Evolutionary conservation across 2,113 vertebrate genomes (phyloP).

Genomic region (Heteronetta atricapilla): DNA sequence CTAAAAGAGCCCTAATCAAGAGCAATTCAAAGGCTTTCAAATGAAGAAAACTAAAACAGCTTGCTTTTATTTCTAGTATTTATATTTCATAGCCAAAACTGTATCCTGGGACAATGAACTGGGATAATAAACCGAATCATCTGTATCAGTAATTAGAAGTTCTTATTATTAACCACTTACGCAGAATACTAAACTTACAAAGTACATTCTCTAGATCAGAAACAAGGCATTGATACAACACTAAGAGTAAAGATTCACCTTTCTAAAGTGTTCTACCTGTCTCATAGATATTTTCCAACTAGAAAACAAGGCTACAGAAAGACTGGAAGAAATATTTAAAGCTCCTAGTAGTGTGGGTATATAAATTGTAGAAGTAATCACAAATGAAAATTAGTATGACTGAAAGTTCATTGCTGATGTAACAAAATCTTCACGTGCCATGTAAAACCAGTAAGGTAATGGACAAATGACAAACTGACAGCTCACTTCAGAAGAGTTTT

Average conservation of each 20-base stretch:
- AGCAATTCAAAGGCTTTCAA: neutral
- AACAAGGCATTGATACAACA: neutral
- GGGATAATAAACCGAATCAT: neutral
- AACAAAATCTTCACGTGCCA: neutral
- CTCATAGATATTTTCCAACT: neutral
- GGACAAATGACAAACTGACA: constrained; percentile 5
- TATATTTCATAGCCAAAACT: neutral
- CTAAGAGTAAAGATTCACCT: neutral
- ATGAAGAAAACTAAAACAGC: neutral
- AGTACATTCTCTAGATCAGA: neutral
- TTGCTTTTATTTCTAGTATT: neutral
- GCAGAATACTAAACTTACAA: neutral
- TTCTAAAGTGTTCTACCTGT: neutral
- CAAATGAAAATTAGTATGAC: neutral
- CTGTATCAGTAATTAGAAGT: neutral
- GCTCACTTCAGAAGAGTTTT: neutral
- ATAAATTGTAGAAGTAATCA: neutral
- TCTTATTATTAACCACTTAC: neutral
- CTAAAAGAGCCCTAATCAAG: neutral
- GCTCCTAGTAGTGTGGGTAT: neutral
- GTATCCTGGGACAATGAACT: neutral
- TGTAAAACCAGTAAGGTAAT: neutral
- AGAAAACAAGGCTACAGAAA: neutral
- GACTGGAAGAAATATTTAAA: neutral
- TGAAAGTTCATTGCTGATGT: neutral